A percentile compares a stretch with the other conserved stretches of the same genome.
Evolutionary conservation across 1,140 invertebrate species (phyloP).

Genomic region (Idris sp.): DNA sequence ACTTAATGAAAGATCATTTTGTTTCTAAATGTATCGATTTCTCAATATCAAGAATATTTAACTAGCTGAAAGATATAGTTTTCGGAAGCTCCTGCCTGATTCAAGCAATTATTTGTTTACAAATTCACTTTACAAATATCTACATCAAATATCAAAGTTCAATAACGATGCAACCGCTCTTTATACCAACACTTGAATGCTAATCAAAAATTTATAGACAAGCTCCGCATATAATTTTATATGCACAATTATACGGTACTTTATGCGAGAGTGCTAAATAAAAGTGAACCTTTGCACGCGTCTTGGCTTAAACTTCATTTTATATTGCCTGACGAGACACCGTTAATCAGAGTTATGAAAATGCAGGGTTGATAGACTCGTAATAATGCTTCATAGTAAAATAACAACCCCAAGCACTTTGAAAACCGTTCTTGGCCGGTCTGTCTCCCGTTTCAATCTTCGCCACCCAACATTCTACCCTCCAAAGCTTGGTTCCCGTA

Average conservation of each 20-base stretch:
- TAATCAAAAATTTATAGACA: slow-evolving; percentile 2
- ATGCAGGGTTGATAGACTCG: slow-evolving; percentile 48
- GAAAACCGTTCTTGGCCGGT: slow-evolving; percentile 44
- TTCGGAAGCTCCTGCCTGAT: slow-evolving; percentile 3
- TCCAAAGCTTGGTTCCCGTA: slow-evolving; percentile 47
- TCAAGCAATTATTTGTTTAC: slow-evolving; percentile 4
- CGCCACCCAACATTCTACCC: slow-evolving; percentile 49
- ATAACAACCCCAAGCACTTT: slow-evolving; percentile 67
- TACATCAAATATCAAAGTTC: slow-evolving; percentile 20
- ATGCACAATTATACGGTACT: slow-evolving; percentile 22
- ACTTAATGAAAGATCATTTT: neutral
- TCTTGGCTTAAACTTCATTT: slow-evolving; percentile 18
- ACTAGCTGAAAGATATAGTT: slow-evolving; percentile 11
- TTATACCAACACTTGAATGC: slow-evolving; percentile 6
- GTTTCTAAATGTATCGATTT: slow-evolving; percentile 3
- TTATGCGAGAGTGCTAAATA: slow-evolving; percentile 19
- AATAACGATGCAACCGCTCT: slow-evolving; percentile 23
- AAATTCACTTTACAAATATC: slow-evolving; percentile 29
- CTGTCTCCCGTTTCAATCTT: slow-evolving; percentile 39
- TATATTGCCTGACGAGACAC: slow-evolving; percentile 35
- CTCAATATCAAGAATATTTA: slow-evolving; percentile 12
- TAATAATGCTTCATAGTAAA: slow-evolving; percentile 68
- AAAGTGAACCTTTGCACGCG: slow-evolving; percentile 33
- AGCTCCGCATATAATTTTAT: slow-evolving; percentile 13
- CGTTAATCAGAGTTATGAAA: slow-evolving; percentile 58